Conservation (phyloP, 2,113 vertebrate species). For the Indri indri region DNA sequence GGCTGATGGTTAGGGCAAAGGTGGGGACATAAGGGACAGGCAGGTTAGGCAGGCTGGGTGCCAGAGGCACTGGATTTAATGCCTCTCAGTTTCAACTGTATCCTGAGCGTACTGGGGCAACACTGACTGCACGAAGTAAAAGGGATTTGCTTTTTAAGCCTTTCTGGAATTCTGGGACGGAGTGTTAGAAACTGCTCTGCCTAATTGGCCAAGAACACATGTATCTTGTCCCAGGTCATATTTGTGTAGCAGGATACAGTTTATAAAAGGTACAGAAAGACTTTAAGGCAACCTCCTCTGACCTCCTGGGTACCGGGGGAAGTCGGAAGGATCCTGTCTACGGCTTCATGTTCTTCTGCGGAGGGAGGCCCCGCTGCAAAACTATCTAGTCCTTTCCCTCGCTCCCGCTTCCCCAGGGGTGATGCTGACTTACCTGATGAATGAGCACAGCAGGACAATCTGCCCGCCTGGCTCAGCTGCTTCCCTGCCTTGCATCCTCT, state of each 20-base stretch:
- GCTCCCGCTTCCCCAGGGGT: not conserved
- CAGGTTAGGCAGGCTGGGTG: not conserved
- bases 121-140: not conserved
- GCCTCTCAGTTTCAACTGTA: not conserved
- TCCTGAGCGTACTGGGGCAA: not conserved
- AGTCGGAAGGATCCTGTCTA: fast-evolving
- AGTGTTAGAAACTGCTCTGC: not conserved
- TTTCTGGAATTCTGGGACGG: not conserved
- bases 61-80: not conserved
- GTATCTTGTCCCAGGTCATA: not conserved
- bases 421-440: not conserved
- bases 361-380: not conserved
- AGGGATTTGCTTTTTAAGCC: not conserved
- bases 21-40: not conserved
- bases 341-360: not conserved
- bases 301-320: not conserved
- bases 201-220: not conserved
- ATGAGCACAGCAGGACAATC: not conserved
- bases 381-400: not conserved
- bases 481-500: not conserved
- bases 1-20: not conserved
- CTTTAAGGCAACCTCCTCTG: not conserved
- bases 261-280: not conserved
- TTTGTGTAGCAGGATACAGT: not conserved
- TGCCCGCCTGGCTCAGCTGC: not conserved